Evolutionary conservation across 2,797 vertebrate species (phyloP), one percentile per base, ranked within the genome.

Genomic region (Sphenodon punctatus): DNA sequence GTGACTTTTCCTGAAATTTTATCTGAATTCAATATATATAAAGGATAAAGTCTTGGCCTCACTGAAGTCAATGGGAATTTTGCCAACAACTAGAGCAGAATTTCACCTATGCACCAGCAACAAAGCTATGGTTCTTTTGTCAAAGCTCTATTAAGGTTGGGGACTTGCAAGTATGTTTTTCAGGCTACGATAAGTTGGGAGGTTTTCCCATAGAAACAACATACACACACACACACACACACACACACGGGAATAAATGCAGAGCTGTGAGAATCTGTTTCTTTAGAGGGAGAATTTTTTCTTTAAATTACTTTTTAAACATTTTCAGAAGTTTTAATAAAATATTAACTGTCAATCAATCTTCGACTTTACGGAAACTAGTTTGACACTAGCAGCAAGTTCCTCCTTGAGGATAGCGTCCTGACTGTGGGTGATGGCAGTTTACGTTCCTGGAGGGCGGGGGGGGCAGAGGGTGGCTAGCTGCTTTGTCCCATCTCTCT

Each of bases 291-390:
- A 7, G 9, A 55, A 25, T 20, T 4, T 59, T 5, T 0, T 80
- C 67, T 80, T 71, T 2, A 32, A 63, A 59, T 43, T 1, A 51
- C 60, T 30, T 46, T 88, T 48, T 23, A 19, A n/a, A 7, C 32
- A 70, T 49, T 80, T 67, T 70, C 73, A 49, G 72, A 64, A 13
- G 36, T 43, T 51, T 76, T 74, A 78, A 70, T 22, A 36, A 71
- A 66, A 14, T 68, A 12, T n/a, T n/a, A n/a, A 5, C 4, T 27
- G 5, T 56, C 66, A 65, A 20, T 8, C 30, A 49, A 11, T 48
- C 20, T 56, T 77, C 39, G 8, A 65, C 48, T 58, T 3, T 8
- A 67, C 20, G 59, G 65, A 14, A n/a, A n/a, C n/a, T n/a, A n/a
- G n/a, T n/a, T n/a, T n/a, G n/a, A n/a, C n/a, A n/a, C n/a, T n/a